Percentiles rank a stretch among this genome's conserved stretches.
These are phyloP conservation scores for Orussus abietinus DNA, from an alignment of 1,140 invertebrate genomes.

Conservation along the genomic window DNA sequence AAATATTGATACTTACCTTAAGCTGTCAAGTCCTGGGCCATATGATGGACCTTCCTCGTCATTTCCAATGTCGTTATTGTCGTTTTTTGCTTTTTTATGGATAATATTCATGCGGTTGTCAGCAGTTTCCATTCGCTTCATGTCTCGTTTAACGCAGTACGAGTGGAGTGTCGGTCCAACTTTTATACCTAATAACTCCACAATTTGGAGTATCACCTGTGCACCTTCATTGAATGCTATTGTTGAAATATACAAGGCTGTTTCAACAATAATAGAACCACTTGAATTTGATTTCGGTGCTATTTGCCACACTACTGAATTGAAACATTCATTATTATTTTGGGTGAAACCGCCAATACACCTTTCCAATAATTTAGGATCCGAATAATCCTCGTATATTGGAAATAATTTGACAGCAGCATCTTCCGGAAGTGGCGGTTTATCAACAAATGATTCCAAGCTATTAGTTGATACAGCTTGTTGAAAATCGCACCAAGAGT, in stretches of 20 bases:
- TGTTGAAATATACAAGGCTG: neutral
- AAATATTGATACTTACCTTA: neutral
- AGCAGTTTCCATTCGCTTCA: neutral
- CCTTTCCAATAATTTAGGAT: neutral
- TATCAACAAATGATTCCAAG: conserved; percentile 6
- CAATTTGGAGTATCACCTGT: neutral
- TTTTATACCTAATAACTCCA: neutral
- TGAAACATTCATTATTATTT: neutral
- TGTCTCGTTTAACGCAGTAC: neutral
- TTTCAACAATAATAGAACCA: neutral
- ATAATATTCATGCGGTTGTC: neutral
- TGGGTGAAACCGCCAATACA: no score
- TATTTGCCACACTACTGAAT: neutral
- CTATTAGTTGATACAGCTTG: conserved; percentile 5
- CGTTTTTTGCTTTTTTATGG: neutral
- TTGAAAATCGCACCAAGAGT: conserved; percentile 3
- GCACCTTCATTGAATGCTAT: neutral
- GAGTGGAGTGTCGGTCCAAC: neutral
- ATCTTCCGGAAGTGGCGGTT: conserved; percentile 3
- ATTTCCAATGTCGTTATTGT: neutral
- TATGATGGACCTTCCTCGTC: neutral
- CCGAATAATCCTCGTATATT: neutral
- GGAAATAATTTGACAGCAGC: neutral
- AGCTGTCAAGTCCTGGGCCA: neutral
- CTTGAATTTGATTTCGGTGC: neutral